Evolutionary conservation across 2,797 vertebrate species (phyloP).

Genomic region (Zenarchopterus dispar): DNA sequence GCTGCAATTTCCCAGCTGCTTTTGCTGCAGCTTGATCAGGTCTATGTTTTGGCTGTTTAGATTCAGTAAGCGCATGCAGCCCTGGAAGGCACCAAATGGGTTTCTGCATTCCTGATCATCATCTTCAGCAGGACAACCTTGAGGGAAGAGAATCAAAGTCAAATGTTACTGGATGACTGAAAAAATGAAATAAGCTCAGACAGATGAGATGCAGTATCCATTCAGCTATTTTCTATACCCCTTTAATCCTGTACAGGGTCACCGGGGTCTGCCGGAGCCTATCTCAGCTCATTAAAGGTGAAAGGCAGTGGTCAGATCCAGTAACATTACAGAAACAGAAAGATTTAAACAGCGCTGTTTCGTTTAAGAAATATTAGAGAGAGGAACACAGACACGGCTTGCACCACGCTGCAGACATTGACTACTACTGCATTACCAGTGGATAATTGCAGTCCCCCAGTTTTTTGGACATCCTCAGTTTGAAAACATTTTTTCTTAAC

Average conservation of each 20-base stretch:
- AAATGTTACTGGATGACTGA: not conserved
- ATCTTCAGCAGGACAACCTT: constrained; percentile 87
- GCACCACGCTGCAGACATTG: no score
- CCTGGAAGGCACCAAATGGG: constrained; percentile 87
- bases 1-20: constrained; percentile 87
- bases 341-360: not conserved
- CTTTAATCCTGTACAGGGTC: no score
- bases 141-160: not conserved
- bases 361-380: not conserved
- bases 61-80: constrained; percentile 89
- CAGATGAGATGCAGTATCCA: no score
- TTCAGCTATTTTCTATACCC: no score
- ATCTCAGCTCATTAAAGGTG: no score
- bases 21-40: constrained; percentile 89
- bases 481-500: no score
- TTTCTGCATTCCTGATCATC: constrained; percentile 82
- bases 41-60: constrained; percentile 80
- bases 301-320: no score
- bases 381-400: no score
- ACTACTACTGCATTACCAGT: no score
- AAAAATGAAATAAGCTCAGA: no score
- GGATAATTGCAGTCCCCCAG: no score
- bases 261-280: no score
- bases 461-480: not conserved
- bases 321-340: not conserved